Evolutionary conservation across 1,140 invertebrate genomes (phyloP), one percentile per base, ranked within the genome.

Genomic region (Ladona fulva): DNA sequence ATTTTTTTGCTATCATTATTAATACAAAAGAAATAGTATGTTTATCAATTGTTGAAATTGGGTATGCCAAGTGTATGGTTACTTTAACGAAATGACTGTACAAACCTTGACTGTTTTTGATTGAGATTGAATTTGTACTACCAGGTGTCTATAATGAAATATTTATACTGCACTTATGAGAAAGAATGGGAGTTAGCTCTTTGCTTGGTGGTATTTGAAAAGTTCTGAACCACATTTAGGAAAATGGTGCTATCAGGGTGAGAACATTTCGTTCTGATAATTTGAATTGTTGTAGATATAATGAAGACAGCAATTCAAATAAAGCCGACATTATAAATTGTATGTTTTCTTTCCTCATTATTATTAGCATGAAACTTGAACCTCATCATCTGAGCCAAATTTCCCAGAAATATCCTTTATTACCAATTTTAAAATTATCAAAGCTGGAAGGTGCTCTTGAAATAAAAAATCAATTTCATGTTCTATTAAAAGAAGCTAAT

Each of bases 181-280:
- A 66, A 12, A 66, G 52, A 66, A 6, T 66, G 52, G 52, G 52
- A 66, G 52, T 66, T 66, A 12, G 52, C 16, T 66, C 52, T 66
- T 66, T 66, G 52, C 52, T 66, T 66, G 52, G 52, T 66, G 52
- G 52, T 66, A 66, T 66, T 22, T 66, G 52, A 66, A 66, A 66
- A 3, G 5, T 6, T 66, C 52, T 66, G 12, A 66, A 22, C 52
- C 52, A 66, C n/a, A 22, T 66, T 66, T 66, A 66, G 52, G 52
- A 66, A 66, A 66, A 19, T 66, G 52, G 52, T 66, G 52, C 52
- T 66, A 66, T 66, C 52, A 66, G 52, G 52, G 52, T 66, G 52
- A 66, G 52, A 66, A 66, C 52, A 66, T 16, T 66, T 66, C 52
- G 52, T 66, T 66, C 52, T 66, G 52, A 66, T 66, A 66, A 66